Base-by-base conservation (phyloP, 1,140 invertebrate genomes). In the Trachelipus rathkii region DNA sequence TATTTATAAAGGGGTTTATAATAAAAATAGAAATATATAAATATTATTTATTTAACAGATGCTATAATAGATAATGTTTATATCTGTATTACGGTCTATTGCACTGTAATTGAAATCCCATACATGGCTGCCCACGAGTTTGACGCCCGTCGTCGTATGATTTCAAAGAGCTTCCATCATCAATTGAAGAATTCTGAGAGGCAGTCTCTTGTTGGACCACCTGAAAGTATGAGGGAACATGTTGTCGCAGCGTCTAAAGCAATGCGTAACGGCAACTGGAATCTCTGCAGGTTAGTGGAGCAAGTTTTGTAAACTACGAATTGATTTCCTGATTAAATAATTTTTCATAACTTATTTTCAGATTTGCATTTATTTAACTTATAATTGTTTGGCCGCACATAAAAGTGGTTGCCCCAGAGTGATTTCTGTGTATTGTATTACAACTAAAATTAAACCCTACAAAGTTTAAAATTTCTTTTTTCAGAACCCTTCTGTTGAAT, bases 81-180 rank as follows among this genome's bases (percentile, higher is more conserved):
- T 85, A 88, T 99, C 50, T n/a, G n/a, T n/a, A 97, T 98, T 5
- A 98, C 96, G 0, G 97, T 97, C 4, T 99, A 97, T 87, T 99
- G 21, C n/a, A n/a, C n/a, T n/a, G n/a, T n/a, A n/a, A 93, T 98
- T 77, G 98, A 99, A 87, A 98, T 99, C 74, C 98, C 98, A 0
- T 98, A 98, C 84, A 98, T 99, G 91, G 97, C 97, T 69, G 91
- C 95, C 72, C 96, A 99, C 83, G 97, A 99, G 85, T 96, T 97
- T 85, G 97, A 99, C 85, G 95, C 96, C 0, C 89, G 97, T 43
- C 89, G 97, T 33, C 89, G 97, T 72, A 96, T 99, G 92, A 99
- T 99, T 83, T 98, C 95, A 71, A 98, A 99, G 85, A 98, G 96
- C 7, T 99, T 99, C 86, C 98, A 99, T 84, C 96, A 99, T 85